These are phyloP conservation scores for Schizaphis graminum DNA, from an alignment of 2,888 invertebrate species.

Conservation along the genomic window DNA sequence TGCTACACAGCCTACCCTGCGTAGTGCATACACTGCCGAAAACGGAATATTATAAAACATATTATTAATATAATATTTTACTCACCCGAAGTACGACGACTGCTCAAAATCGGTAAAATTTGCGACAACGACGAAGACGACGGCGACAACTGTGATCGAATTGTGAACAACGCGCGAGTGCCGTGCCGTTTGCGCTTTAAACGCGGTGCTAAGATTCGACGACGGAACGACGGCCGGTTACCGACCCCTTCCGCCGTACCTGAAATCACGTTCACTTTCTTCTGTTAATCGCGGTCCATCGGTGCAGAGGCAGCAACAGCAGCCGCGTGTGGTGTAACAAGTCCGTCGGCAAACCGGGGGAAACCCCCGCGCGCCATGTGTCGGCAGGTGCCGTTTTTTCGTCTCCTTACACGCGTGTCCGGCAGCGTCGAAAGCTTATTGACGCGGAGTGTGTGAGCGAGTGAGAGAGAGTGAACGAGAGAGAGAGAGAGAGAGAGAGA, in stretches of 20 bases:
- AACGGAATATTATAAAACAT: not conserved
- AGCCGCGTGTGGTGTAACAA: slow-evolving; percentile 46
- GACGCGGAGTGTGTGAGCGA: not conserved
- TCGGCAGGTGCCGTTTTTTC: slow-evolving; percentile 48
- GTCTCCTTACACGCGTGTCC: slow-evolving; percentile 19
- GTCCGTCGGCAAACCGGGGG: slow-evolving; percentile 49
- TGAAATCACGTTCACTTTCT: slow-evolving; percentile 43
- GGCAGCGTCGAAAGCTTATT: slow-evolving; percentile 50
- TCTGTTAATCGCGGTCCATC: slow-evolving; percentile 6
- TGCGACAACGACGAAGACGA: not conserved
- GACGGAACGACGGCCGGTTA: not conserved
- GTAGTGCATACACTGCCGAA: too few relatives aligned
- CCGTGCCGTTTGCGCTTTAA: not conserved
- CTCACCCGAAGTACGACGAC: not conserved
- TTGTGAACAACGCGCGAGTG: not conserved
- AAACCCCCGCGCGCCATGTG: not conserved
- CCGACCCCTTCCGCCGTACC: slow-evolving; percentile 18
- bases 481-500: not conserved
- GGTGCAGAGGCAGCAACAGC: not conserved
- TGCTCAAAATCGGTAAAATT: not conserved
- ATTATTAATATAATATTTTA: not conserved
- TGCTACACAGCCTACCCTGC: too few relatives aligned
- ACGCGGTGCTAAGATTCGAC: not conserved
- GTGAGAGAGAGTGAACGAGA: not conserved
- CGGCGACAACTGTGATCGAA: not conserved